Evolutionary conservation across 2,797 vertebrate species (phyloP).

Genomic region (Syncerus caffer): DNA sequence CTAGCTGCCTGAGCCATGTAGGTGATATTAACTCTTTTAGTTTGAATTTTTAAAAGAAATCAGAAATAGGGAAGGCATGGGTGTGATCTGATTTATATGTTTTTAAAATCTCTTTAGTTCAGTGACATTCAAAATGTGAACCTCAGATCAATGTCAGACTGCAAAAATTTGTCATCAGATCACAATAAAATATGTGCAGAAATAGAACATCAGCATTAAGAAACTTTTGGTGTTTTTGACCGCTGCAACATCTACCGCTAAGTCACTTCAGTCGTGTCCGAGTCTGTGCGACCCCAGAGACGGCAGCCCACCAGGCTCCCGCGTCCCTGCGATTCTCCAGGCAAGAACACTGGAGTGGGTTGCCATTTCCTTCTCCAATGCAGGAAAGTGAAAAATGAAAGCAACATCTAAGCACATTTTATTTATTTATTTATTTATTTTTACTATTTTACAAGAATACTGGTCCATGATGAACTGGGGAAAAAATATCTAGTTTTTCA

Average conservation of each 20-base stretch:
- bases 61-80: neutral
- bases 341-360: no score
- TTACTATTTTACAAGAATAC: neutral
- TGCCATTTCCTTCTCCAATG: no score
- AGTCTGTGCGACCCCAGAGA: no score
- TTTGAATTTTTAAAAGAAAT: neutral
- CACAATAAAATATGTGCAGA: neutral
- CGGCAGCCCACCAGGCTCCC: no score
- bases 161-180: neutral
- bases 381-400: no score
- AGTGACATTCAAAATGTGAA: neutral
- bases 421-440: neutral
- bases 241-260: neutral
- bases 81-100: neutral
- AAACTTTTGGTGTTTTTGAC: neutral
- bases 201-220: neutral
- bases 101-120: neutral
- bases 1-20: neutral
- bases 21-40: neutral
- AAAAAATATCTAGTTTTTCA: neutral
- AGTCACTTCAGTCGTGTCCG: no score
- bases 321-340: no score
- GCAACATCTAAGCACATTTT: neutral
- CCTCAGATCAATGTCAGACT: neutral
- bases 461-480: neutral